A percentile compares a stretch with the other conserved stretches of the same genome.
Conservation (phyloP, 2,113 vertebrate genomes). For the Sinocyclocheilus maitianheensis region DNA sequence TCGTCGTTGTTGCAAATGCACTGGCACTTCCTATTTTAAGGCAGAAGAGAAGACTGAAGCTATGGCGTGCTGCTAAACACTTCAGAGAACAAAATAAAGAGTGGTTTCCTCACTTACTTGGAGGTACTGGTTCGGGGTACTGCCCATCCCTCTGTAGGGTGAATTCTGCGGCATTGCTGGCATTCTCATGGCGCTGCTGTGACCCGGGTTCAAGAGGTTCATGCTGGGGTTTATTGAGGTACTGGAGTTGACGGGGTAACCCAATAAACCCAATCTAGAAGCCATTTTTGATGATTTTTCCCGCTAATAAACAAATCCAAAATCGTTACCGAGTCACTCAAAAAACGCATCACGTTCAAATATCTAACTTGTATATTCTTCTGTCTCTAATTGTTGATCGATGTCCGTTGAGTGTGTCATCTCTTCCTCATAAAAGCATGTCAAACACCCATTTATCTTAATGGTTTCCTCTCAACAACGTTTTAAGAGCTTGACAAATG, state of each 20-base stretch:
- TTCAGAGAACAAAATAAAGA: constrained; percentile 19
- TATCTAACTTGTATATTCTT: background rate
- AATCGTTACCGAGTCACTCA: background rate
- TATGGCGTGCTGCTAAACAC: background rate
- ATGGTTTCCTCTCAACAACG: constrained; percentile 47
- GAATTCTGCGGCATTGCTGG: constrained; percentile 66
- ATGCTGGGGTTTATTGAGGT: constrained; percentile 66
- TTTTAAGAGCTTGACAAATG: constrained; percentile 50
- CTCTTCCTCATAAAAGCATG: constrained; percentile 43
- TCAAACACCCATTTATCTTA: constrained; percentile 22
- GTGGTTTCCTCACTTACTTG: constrained; percentile 62
- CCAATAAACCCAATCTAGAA: constrained; percentile 44
- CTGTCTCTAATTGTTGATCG: constrained; percentile 5
- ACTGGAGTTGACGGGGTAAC: constrained; percentile 58
- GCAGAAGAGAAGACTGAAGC: background rate
- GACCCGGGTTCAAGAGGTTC: constrained; percentile 69
- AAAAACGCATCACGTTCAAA: background rate
- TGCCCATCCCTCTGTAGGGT: constrained; percentile 70
- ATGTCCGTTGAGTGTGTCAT: constrained; percentile 48
- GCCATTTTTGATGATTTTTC: background rate
- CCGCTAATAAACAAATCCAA: background rate
- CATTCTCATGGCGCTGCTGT: constrained; percentile 71
- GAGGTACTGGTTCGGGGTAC: constrained; percentile 66
- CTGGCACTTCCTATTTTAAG: constrained; percentile 16
- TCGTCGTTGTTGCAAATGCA: background rate